Evolutionary conservation across 2,797 vertebrate species (phyloP).

Genomic region (Mormyrus hasselquistii): DNA sequence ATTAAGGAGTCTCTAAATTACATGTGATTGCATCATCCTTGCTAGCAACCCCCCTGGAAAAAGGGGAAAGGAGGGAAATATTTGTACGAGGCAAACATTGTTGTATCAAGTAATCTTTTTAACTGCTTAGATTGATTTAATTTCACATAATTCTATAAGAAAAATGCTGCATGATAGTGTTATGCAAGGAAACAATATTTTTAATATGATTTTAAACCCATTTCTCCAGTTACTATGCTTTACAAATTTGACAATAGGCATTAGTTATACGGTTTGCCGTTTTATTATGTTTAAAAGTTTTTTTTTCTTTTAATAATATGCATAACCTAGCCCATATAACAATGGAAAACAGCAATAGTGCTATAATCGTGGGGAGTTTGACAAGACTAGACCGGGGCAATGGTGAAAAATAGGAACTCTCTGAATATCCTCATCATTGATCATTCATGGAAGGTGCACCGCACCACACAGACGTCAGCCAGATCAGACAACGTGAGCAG

Average conservation of each 20-base stretch:
- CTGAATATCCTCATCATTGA: neutral
- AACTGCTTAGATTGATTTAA: conserved; percentile 20
- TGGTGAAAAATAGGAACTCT: neutral
- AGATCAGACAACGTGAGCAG: neutral
- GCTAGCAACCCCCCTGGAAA: neutral
- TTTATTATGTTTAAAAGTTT: neutral
- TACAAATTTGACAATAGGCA: neutral
- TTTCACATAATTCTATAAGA: conserved; percentile 10
- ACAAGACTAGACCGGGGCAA: neutral
- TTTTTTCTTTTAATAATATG: neutral
- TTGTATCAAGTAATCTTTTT: conserved; percentile 17
- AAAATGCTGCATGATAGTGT: neutral
- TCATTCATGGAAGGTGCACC: neutral
- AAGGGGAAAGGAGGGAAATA: neutral
- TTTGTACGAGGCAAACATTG: neutral
- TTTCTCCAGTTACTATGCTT: neutral
- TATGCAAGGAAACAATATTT: neutral
- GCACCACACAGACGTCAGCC: neutral
- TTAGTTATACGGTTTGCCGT: neutral
- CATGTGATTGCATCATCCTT: conserved; percentile 21
- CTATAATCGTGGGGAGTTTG: neutral
- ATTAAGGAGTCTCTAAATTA: conserved; percentile 19
- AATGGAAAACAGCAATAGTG: neutral
- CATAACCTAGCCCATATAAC: neutral
- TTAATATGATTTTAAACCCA: neutral